phyloP scores from a whole-genome alignment of 2,113 vertebrate genomes.

The Sylvietta virens region DNA sequence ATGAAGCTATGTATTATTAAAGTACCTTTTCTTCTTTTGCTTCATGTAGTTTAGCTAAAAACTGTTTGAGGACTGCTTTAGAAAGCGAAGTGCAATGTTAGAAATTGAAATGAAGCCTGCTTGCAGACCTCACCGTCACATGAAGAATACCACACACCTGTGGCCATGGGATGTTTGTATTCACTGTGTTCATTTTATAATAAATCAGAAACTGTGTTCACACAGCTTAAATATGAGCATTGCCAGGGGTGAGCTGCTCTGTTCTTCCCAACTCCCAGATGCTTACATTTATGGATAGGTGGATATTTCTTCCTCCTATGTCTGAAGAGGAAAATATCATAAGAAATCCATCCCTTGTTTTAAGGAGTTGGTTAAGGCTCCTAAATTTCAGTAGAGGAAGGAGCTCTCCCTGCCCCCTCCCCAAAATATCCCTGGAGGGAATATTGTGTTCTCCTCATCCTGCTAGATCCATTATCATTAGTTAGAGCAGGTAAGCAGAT shows the following conservation, averaged over 20 bases:
- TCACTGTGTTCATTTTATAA: not conserved
- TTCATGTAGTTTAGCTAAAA: not conserved
- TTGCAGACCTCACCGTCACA: not conserved
- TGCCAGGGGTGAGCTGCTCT: not conserved
- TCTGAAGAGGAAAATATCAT: not conserved
- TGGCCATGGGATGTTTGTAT: not conserved
- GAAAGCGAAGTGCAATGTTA: not conserved
- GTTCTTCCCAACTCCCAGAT: not conserved
- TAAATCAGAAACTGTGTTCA: not conserved
- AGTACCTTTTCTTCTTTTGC: not conserved
- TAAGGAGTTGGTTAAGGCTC: not conserved
- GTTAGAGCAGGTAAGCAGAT: slow-evolving; percentile 68
- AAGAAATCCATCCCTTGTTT: not conserved
- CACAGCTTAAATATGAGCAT: not conserved
- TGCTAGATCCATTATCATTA: slow-evolving; percentile 63
- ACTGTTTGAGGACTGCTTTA: not conserved
- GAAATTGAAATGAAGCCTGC: not conserved
- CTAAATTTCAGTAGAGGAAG: not conserved
- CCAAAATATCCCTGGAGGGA: slow-evolving; percentile 9
- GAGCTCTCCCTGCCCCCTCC: not conserved
- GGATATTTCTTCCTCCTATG: not conserved
- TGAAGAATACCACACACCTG: not conserved
- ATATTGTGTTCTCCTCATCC: slow-evolving; percentile 39
- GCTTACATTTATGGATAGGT: not conserved
- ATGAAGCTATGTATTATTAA: not conserved